phyloP scores from a whole-genome alignment of 2,113 vertebrate species.

The Piprites chloris region DNA sequence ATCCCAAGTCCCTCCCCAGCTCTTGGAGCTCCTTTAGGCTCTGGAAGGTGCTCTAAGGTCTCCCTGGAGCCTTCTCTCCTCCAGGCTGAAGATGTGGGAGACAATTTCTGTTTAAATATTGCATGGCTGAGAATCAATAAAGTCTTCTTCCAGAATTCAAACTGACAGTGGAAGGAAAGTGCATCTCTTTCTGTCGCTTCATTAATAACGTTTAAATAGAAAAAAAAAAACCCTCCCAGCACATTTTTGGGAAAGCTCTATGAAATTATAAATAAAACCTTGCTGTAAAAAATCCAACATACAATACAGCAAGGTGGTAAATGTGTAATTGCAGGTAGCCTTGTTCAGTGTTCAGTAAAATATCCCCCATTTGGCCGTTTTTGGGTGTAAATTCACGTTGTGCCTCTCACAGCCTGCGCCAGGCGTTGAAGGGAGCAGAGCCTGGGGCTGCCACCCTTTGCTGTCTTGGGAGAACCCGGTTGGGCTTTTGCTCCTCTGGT shows the following conservation, averaged over 20 bases:
- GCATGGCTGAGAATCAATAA: neutral
- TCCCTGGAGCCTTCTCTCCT: neutral
- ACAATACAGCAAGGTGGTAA: neutral
- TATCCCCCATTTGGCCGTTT: too few relatives aligned
- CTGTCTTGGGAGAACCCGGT: rapidly evolving
- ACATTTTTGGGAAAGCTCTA: neutral
- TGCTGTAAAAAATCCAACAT: neutral
- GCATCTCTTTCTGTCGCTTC: neutral
- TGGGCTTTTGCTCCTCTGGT: neutral
- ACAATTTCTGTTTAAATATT: conserved; percentile 26
- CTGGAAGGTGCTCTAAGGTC: neutral
- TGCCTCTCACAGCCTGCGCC: neutral
- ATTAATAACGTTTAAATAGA: neutral
- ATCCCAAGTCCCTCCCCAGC: neutral
- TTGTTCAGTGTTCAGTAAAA: neutral
- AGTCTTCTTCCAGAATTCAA: neutral
- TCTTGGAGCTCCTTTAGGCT: neutral
- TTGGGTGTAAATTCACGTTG: neutral
- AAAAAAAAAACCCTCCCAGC: rapidly evolving
- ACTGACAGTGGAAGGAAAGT: neutral
- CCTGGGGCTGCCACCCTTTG: rapidly evolving
- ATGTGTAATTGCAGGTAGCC: too few relatives aligned
- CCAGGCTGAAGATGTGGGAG: conserved; percentile 43
- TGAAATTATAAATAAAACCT: neutral
- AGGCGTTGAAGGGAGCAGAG: rapidly evolving